Evolutionary conservation across 2,888 invertebrate species (phyloP).

Genomic region (Cerastis leucographa): DNA sequence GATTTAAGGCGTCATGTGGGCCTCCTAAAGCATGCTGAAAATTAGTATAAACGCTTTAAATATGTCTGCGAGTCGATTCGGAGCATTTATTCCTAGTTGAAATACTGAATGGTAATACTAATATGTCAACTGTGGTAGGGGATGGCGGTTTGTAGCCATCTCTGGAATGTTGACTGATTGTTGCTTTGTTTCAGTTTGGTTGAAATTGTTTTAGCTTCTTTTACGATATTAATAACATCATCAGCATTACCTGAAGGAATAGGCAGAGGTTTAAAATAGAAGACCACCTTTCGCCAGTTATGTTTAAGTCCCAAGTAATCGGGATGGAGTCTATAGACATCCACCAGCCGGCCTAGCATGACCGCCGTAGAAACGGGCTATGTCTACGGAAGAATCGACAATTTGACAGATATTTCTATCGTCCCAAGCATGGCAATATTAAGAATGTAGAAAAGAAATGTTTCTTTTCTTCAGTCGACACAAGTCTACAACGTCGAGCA

Average conservation of each 20-base stretch:
- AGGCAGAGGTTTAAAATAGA: neutral
- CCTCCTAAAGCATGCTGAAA: neutral
- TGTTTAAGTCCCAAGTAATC: neutral
- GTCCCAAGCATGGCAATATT: no score
- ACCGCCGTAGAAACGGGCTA: no score
- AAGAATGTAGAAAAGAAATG: no score
- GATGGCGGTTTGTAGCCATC: slow-evolving; percentile 6
- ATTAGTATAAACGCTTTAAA: neutral
- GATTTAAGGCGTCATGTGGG: no score
- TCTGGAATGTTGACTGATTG: slow-evolving; percentile 30
- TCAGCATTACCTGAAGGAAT: neutral
- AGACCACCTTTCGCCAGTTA: neutral
- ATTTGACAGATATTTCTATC: no score
- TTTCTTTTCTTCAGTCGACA: no score
- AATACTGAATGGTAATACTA: neutral
- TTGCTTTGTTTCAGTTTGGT: slow-evolving; percentile 11
- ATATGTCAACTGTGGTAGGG: neutral
- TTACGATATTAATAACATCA: neutral
- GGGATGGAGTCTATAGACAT: no score
- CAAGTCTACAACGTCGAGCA: no score
- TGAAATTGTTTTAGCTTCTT: neutral
- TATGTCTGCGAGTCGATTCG: neutral
- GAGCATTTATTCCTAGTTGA: neutral
- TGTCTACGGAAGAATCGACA: no score
- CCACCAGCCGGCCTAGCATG: no score